These are phyloP conservation scores for Drosophila sturtevanti DNA, from an alignment of 1,140 invertebrate genomes.

Conservation along the genomic window DNA sequence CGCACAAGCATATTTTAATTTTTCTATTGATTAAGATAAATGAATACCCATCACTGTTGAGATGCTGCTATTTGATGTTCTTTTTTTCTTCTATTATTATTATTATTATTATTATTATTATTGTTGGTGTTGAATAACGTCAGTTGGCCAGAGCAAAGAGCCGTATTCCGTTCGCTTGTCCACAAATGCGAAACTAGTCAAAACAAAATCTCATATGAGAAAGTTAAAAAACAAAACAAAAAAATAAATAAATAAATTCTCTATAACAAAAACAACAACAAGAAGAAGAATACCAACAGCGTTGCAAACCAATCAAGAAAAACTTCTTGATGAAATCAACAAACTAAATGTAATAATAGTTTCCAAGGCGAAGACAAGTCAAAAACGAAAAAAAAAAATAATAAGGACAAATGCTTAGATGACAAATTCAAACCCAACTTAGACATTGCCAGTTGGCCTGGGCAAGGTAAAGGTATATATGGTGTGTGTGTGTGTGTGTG, in stretches of 20 bases:
- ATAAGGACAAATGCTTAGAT: constrained; percentile 36
- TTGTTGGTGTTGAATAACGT: constrained; percentile 26
- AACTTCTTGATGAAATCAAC: constrained; percentile 61
- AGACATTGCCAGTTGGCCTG: constrained; percentile 49
- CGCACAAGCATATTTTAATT: constrained; percentile 29
- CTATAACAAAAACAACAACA: neutral
- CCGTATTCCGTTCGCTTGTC: constrained; percentile 9
- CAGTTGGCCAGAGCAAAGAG: constrained; percentile 1
- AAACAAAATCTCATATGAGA: constrained; percentile 20
- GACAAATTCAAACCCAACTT: constrained; percentile 36
- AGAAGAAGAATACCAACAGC: constrained; percentile 10
- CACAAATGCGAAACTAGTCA: constrained; percentile 20
- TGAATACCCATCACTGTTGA: constrained; percentile 48
- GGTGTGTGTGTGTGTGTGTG: neutral
- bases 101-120: constrained; percentile 20
- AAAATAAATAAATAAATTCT: neutral
- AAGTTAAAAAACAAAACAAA: neutral
- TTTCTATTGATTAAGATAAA: constrained; percentile 39
- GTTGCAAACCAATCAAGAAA: constrained; percentile 12
- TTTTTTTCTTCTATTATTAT: no score
- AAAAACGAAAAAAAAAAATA: no score
- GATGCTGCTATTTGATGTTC: constrained; percentile 29
- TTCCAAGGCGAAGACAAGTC: constrained; percentile 66
- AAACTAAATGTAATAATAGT: constrained; percentile 55
- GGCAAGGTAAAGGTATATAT: constrained; percentile 18